Conservation (phyloP, 2,113 vertebrate genomes). For the Ceratotherium simum region DNA sequence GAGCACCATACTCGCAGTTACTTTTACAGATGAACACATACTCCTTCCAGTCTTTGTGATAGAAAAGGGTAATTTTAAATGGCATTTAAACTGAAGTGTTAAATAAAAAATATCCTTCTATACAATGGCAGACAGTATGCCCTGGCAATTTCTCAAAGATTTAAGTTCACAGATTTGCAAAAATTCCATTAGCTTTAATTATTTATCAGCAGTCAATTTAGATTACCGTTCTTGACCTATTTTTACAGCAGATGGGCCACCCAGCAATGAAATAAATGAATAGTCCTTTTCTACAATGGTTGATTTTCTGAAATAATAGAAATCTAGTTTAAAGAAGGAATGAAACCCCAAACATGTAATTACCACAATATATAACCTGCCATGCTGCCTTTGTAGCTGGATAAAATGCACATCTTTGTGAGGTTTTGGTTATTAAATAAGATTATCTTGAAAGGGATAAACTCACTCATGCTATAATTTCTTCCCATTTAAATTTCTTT, state of each 20-base stretch:
- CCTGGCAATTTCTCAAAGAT: slow-evolving; percentile 84
- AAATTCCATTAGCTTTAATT: slow-evolving; percentile 94
- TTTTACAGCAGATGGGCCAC: slow-evolving; percentile 85
- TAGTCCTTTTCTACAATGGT: slow-evolving; percentile 84
- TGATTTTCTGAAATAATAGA: slow-evolving; percentile 80
- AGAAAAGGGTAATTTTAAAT: slow-evolving; percentile 77
- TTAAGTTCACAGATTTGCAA: slow-evolving; percentile 88
- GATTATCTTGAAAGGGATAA: slow-evolving; percentile 69
- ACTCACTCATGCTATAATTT: slow-evolving; percentile 77
- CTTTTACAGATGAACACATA: slow-evolving; percentile 36
- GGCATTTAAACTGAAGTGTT: slow-evolving; percentile 83
- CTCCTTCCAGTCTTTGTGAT: slow-evolving; percentile 48
- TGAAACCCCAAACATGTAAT: slow-evolving; percentile 77
- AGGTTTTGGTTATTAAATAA: slow-evolving; percentile 78
- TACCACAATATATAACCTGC: slow-evolving; percentile 67
- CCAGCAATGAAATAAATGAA: slow-evolving; percentile 87
- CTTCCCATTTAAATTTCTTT: slow-evolving; percentile 82
- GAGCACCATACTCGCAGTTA: slow-evolving; percentile 38
- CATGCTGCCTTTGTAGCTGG: slow-evolving; percentile 66
- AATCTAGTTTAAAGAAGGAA: slow-evolving; percentile 71
- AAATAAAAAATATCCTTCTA: slow-evolving; percentile 88
- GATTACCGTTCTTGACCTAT: slow-evolving; percentile 91
- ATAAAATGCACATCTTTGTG: slow-evolving; percentile 72
- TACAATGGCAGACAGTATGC: slow-evolving; percentile 82
- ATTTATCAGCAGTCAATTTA: slow-evolving; percentile 92